Base-by-base conservation (phyloP, 64 coral and sea anemone species). In the Pocillopora damicornis region DNA sequence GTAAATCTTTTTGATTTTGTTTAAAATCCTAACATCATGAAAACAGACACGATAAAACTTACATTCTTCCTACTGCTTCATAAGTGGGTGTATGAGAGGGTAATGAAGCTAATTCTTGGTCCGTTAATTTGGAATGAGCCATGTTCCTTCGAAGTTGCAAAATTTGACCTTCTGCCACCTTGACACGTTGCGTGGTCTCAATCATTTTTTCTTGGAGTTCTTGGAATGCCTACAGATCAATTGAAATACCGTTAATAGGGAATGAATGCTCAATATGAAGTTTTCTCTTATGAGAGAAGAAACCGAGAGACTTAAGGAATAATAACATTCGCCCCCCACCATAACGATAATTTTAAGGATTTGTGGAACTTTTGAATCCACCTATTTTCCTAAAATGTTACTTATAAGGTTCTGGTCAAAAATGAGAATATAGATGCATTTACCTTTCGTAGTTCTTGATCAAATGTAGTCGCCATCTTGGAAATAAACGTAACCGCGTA, bases 161-260 rank as follows among this genome's bases (percentile, higher is more conserved):
- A 57, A 96, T 92, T 82, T 96, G 94, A 45, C 91, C 83, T 86
- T 96, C 94, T 17, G 94, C 88, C 36, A 96, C 73, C 61, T 96
- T 96, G 11, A 96, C 91, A 74, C 87, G 87, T 45, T 96, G 94
- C 30, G 94, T 96, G 61, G 94, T 90, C 26, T 96, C 94, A 56
- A 96, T 90, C 83, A 96, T 88, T 93, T 96, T 96, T 34, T 84
- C 87, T 22, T 96, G 94, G 87, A 96, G 91, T 87, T 96, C 94
- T 72, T 92, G 88, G 34, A 96, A 96, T 58, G 94, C 94, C 94
- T 96, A n/a, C 1, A 61, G 20, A 13, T 11, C 15, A 37, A 59
- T 20, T 11, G 26, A 13, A 58, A 17, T 11, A 45, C 45, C 14
- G 22, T 73, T 26, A 13, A 59, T 59, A 59, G 0, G 58, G 79